phyloP scores from a whole-genome alignment of 2,797 vertebrate genomes.

The Malurus leucopterus region DNA sequence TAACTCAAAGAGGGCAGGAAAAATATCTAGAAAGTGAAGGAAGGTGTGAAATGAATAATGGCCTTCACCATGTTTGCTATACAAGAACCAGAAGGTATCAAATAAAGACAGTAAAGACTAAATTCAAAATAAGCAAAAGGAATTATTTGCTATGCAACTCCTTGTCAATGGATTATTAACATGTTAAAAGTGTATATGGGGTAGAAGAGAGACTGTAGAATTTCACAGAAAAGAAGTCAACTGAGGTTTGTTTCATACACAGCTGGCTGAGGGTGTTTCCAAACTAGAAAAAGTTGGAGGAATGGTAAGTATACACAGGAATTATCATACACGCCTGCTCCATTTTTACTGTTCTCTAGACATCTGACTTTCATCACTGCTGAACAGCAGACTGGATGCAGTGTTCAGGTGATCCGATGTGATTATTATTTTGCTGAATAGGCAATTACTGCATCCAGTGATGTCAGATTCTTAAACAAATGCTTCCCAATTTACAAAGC shows the following conservation, averaged over 20 bases:
- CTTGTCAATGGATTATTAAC: background rate
- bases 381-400: background rate
- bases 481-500: background rate
- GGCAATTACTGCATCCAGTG: background rate
- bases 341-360: background rate
- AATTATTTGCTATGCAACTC: background rate
- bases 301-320: background rate
- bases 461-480: background rate
- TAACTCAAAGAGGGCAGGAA: background rate
- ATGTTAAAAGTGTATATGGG: background rate
- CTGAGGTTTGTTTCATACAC: background rate
- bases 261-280: background rate
- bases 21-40: background rate
- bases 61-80: background rate
- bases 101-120: background rate
- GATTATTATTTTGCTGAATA: background rate
- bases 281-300: background rate
- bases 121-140: background rate
- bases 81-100: background rate
- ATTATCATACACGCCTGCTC: background rate
- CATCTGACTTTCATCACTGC: background rate
- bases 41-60: background rate
- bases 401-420: background rate
- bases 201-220: background rate
- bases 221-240: background rate